Base-by-base conservation (phyloP, 1,140 invertebrate genomes). In the Conus betulinus region DNA sequence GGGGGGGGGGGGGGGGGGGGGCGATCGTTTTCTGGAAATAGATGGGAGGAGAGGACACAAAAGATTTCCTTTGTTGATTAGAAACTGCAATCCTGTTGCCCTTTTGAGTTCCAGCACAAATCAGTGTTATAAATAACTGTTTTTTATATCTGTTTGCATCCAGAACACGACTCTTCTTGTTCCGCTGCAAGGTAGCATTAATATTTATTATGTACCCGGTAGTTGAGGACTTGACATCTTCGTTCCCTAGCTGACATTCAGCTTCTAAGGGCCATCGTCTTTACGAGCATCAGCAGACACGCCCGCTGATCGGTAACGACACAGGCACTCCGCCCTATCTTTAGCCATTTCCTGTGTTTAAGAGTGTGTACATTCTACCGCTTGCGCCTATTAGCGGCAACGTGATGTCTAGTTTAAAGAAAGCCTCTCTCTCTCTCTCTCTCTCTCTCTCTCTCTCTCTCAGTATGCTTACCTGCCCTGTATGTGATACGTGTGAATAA, bases 51-150 rank as follows among this genome's bases (percentile, higher is more conserved):
- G 20, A 71, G 67, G 67, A 71, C 67, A 20, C 67, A 17, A 71
- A 71, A 71, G 67, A 71, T 71, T 71, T 71, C 67, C 67, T 71
- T 71, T 71, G 67, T 23, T 71, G 17, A 71, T 71, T 71, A 20
- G 13, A 20, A 20, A 6, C 11, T 20, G 3, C 67, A 71, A 10
- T 11, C 67, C 67, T 71, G 67, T 71, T 71, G 15, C 6, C 67
- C 67, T n/a, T 71, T 71, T 23, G 23, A 23, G 13, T n/a, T 71
- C 67, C 67, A n/a, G 20, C 67, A 71, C 20, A 23, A 20, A 20
- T 11, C 67, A 23, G 23, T 20, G 67, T 71, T 71, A 71, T 23
- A 71, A 71, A 71, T 71, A 71, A 20, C 11, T 0, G 67, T 71
- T 71, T 39, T 71, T 71, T 71, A 71, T 71, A 23, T 7, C 6